Evolutionary conservation across 2,113 vertebrate genomes (phyloP), one percentile per base, ranked within the genome.

Genomic region (Meleagris gallopavo): DNA sequence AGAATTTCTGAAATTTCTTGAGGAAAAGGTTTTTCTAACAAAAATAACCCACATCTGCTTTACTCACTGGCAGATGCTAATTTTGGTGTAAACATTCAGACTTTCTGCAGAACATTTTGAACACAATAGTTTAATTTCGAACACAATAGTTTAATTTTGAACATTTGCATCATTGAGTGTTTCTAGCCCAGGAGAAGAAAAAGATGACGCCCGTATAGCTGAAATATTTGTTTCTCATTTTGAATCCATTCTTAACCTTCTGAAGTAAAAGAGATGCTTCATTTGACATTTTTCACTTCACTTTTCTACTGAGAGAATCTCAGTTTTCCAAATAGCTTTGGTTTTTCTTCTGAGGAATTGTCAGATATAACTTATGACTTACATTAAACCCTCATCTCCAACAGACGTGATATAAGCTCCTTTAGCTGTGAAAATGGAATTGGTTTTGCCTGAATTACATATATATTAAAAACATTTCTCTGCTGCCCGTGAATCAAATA

Each of bases 331-430:
- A 76, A 87, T 83, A 86, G 57, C 85, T 94, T 94, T 86, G 36
- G 4, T 74, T 95, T 91, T 89, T 36, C 57, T 91, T 74, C 78
- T 61, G 79, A 85, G 76, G 85, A 95, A 93, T 87, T 86, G 52
- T 91, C 94, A 94, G 71, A 74, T 9, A 3, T 89, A 93, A 89
- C 75, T 83, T 97, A 94, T 64, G 91, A 73, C 78, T 92, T 71
- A 91, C 69, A 92, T 94, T 95, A 95, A 95, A 91, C 41, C 89
- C 78, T 67, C 85, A 89, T 90, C 85, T 91, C 83, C 86, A 83
- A 57, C 57, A 65, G 93, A 73, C 22, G 12, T 94, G 90, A 80
- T 79, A 84, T 66, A 89, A 91, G 72, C 57, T 80, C 69, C 85
- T 78, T 93, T 91, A 85, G 71, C 81, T 72, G 61, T 61, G 54